Base-by-base conservation (phyloP, 2,888 invertebrate genomes). In the Cosmia pyralina region DNA sequence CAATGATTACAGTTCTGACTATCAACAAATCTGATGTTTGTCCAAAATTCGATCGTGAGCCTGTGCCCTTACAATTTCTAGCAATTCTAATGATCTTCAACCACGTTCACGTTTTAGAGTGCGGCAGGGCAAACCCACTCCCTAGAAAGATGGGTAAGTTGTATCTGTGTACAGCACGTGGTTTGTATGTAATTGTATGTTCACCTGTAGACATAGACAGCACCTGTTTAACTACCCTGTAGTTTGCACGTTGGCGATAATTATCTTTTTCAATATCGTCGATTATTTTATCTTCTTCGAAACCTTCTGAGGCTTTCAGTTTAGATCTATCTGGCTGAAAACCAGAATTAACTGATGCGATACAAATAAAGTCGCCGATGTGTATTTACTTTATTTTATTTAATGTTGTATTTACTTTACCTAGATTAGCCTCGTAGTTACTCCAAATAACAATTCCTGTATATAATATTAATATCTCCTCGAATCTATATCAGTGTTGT, bases 101-200 rank as follows among this genome's bases (percentile, higher is more conserved):
- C 77, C 81, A 87, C 83, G 60, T 87, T 84, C 81, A 84, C 91
- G 77, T 95, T 96, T 91, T 96, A 96, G 96, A 94, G 88, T 96
- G 96, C 92, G 96, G 96, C 92, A 94, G 94, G 92, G 95, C 94
- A 92, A 96, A 96, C 91, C 94, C 93, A 89, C 93, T 95, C 86
- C 94, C 95, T 92, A 95, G 94, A 93, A 96, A 95, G 92, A 90
- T 96, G 89, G 96, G 96, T 95, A 94, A 96, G 95, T 95, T 85
- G 84, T 80, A 75, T 77, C 63, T 79, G 76, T 84, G 86, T 77
- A 84, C 52, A 87, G 86, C 87, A 87, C 85, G 60, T 38, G 46
- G 48, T 74, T 46, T 79, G 64, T 83, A 58, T 72, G 53, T 72
- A 64, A 44, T 38, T 48, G 48, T 46, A 46, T 74, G 48, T 57